These are phyloP conservation scores for Ophonus ardosiacus DNA, from an alignment of 2,888 invertebrate genomes.

Conservation along the genomic window DNA sequence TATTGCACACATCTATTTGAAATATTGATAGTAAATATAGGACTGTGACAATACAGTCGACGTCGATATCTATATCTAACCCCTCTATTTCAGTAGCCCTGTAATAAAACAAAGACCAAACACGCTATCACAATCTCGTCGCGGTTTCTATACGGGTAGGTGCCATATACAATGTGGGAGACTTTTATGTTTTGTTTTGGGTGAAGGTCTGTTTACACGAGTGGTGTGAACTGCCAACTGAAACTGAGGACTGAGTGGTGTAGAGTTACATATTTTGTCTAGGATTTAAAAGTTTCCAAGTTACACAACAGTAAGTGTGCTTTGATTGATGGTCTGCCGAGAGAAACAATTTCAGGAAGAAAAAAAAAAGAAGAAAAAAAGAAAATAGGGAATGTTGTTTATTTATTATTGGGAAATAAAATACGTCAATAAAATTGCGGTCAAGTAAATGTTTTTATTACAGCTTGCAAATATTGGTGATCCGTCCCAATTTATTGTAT, in stretches of 20 bases:
- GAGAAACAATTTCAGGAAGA: background rate
- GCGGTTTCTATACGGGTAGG: background rate
- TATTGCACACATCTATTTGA: no score
- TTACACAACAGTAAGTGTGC: conserved; percentile 7
- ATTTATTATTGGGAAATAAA: no score
- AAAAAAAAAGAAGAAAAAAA: background rate
- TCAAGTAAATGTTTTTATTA: no score
- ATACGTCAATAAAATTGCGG: no score
- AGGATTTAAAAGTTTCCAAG: conserved; percentile 15
- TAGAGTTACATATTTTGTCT: conserved; percentile 24
- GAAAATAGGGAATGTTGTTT: background rate
- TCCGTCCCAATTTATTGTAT: no score
- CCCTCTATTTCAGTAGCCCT: background rate
- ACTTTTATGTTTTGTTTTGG: conserved; percentile 5
- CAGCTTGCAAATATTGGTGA: no score
- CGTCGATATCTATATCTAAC: background rate
- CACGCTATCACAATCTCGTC: background rate
- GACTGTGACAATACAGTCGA: background rate
- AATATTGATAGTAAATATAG: no score
- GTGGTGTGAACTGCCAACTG: background rate
- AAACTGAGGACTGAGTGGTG: background rate
- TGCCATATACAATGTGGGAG: background rate
- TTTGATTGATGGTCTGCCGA: conserved; percentile 14
- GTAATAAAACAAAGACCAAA: background rate
- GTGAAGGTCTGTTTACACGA: conserved; percentile 10